Conservation (phyloP, 2,797 vertebrate genomes). For the Furcifer pardalis region DNA sequence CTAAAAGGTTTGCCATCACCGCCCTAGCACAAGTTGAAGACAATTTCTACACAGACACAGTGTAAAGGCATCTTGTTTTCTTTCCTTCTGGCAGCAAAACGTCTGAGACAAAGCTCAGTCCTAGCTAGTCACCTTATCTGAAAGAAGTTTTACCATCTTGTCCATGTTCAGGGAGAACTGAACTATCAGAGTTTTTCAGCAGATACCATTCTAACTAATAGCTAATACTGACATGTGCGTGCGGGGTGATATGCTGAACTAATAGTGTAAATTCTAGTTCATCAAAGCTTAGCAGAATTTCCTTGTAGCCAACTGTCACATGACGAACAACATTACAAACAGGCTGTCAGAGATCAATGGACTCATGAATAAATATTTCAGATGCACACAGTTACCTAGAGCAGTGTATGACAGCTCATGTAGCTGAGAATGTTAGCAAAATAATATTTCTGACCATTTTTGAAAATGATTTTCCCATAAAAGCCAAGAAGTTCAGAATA, state of each 20-base stretch:
- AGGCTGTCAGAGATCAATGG: background rate
- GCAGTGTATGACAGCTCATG: background rate
- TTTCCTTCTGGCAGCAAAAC: background rate
- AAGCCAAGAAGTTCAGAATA: background rate
- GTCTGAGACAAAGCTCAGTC: background rate
- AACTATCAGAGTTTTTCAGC: background rate
- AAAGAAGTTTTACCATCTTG: background rate
- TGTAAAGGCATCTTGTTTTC: no score
- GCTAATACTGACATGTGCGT: background rate
- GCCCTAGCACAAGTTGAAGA: no score
- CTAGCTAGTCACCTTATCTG: background rate
- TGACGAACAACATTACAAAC: background rate
- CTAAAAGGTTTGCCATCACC: no score
- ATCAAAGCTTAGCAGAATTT: background rate
- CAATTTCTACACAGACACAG: no score
- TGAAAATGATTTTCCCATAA: background rate
- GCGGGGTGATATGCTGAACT: background rate
- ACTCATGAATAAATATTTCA: background rate
- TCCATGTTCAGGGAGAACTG: background rate
- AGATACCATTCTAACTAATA: background rate
- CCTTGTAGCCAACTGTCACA: background rate
- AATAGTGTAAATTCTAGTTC: background rate
- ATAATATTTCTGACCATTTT: background rate
- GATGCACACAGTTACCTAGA: background rate
- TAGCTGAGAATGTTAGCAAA: background rate